Base-by-base conservation (phyloP, 2,888 invertebrate species). In the Hyalella azteca region DNA sequence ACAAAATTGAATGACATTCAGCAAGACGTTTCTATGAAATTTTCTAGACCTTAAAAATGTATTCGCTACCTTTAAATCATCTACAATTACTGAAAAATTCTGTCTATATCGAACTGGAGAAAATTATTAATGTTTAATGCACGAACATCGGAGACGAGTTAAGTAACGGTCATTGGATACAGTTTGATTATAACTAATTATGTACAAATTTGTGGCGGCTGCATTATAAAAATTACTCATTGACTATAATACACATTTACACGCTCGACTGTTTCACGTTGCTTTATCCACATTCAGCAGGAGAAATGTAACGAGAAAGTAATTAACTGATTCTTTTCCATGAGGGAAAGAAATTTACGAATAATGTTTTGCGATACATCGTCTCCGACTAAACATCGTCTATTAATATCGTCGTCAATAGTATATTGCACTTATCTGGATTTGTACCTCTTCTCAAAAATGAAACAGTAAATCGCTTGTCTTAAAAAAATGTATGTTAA, bases 131-230 rank as follows among this genome's bases (percentile, higher is more conserved):
- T 36, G 66, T 39, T 66, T 66, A 66, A 66, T 66, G 66, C 66
- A 66, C 66, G 36, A 66, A 32, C 66, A 66, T 66, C 66, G 66
- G 36, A 66, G 66, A 66, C 66, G 66, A 66, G 66, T 66, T 66
- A 36, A 66, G 66, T 66, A 66, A 36, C 66, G 32, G 36, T 66
- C 66, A 66, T 36, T 66, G 66, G 66, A 66, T 66, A 66, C 66
- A 66, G 66, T 66, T 66, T 66, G 36, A 66, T 66, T 66, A 66
- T n/a, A 36, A 13, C 66, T 66, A 66, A 29, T 36, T 66, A 66
- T 66, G 3, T 36, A 66, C 66, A 66, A 22, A 66, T 39, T 66
- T 66, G 66, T 66, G 36, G 66, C 36, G 36, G 32, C 39, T n/a
- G 32, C 36, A 36, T 36, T 66, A 66, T 66, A 66, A 66, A 66